phyloP scores from a whole-genome alignment of 2,888 invertebrate species.

The Eustalomyia histrio region DNA sequence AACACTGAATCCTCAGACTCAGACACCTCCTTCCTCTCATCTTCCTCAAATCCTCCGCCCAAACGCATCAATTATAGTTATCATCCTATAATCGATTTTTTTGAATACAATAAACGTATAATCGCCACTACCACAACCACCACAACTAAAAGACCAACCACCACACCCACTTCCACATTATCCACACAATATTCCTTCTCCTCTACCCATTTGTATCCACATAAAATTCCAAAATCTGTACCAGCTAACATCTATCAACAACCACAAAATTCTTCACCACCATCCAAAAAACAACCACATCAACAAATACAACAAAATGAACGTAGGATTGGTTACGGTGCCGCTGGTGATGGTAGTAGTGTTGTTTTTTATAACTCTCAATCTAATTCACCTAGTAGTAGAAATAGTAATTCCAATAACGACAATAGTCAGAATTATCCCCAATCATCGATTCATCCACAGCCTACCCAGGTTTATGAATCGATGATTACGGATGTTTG shows the following conservation, averaged over 20 bases:
- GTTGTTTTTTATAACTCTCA: conserved; percentile 8
- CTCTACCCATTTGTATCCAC: conserved; percentile 51
- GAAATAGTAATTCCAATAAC: conserved; percentile 34
- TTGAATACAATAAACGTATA: conserved; percentile 80
- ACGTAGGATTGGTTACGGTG: conserved; percentile 73
- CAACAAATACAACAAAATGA: conserved; percentile 69
- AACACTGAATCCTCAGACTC: conserved; percentile 28
- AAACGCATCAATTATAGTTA: conserved; percentile 88
- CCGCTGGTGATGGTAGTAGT: conserved; percentile 65
- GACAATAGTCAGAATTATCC: conserved; percentile 17
- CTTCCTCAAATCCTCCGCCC: conserved; percentile 41
- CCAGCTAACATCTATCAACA: conserved; percentile 53
- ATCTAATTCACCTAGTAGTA: conserved; percentile 27
- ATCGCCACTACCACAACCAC: conserved; percentile 52
- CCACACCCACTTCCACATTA: conserved; percentile 33
- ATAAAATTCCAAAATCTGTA: conserved; percentile 62
- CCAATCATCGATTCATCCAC: not conserved
- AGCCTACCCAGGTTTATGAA: conserved; percentile 41
- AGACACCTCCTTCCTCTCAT: not conserved
- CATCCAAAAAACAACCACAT: conserved; percentile 43
- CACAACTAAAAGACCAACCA: conserved; percentile 43
- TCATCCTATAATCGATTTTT: conserved; percentile 91
- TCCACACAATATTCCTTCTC: conserved; percentile 26
- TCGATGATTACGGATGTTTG: conserved; percentile 68
- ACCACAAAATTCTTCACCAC: conserved; percentile 28